Conservation (phyloP, 2,888 invertebrate species). For the Amiota communis region DNA sequence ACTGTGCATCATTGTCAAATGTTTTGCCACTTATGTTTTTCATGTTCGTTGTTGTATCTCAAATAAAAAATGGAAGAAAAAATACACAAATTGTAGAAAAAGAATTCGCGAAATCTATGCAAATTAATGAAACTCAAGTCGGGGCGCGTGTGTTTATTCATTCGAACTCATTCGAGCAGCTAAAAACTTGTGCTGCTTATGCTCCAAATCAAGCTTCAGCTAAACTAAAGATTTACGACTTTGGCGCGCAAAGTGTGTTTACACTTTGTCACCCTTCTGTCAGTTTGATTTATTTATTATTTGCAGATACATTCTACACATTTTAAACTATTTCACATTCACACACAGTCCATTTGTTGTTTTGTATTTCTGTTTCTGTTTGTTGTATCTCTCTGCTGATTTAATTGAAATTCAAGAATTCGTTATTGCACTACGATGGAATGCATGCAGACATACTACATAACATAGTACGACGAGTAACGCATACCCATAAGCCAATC, state of each 20-base stretch:
- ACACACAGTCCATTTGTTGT: neutral
- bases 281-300: slow-evolving; percentile 67
- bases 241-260: slow-evolving; percentile 69
- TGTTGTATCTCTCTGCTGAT: slow-evolving; percentile 37
- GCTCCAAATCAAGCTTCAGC: slow-evolving; percentile 6
- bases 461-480: too few relatives aligned
- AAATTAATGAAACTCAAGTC: slow-evolving; percentile 47
- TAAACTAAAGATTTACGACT: slow-evolving; percentile 61
- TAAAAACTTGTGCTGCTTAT: neutral
- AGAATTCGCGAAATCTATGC: slow-evolving; percentile 52
- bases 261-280: slow-evolving; percentile 72
- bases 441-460: slow-evolving; percentile 42
- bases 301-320: slow-evolving; percentile 57
- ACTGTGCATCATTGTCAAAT: too few relatives aligned
- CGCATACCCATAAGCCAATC: slow-evolving; percentile 30
- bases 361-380: neutral
- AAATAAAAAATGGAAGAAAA: too few relatives aligned
- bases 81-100: neutral
- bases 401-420: slow-evolving; percentile 67
- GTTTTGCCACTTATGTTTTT: too few relatives aligned
- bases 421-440: slow-evolving; percentile 45
- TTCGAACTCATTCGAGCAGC: neutral
- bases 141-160: slow-evolving; percentile 7
- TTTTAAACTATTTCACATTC: slow-evolving; percentile 10
- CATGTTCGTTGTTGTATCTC: too few relatives aligned